phyloP scores from a whole-genome alignment of 2,797 vertebrate genomes.

The Corythornis leucogaster region DNA sequence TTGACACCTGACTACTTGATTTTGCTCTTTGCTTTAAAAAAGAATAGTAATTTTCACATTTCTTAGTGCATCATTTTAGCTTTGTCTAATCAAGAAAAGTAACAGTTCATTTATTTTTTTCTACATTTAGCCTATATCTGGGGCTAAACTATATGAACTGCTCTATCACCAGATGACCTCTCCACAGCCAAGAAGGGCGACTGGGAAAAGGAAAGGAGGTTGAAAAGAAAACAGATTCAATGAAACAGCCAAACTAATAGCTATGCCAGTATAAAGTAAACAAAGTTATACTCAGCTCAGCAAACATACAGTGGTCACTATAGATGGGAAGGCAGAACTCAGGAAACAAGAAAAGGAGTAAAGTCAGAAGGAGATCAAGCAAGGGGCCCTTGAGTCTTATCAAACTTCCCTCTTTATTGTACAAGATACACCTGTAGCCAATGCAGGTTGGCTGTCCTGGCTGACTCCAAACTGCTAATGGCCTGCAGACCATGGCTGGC shows the following conservation, averaged over 20 bases:
- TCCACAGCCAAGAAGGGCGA: not conserved
- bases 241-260: not conserved
- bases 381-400: too few relatives aligned
- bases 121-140: not conserved
- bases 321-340: not conserved
- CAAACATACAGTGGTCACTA: not conserved
- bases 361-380: not conserved
- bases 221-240: not conserved
- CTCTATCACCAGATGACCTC: not conserved
- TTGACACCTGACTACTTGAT: conserved; percentile 33
- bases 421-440: not conserved
- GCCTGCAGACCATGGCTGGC: not conserved
- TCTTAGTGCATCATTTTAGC: not conserved
- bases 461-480: not conserved
- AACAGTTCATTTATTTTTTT: not conserved
- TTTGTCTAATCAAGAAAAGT: conserved; percentile 31
- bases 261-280: not conserved
- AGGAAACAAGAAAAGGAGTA: not conserved
- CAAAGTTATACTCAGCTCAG: not conserved
- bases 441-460: not conserved
- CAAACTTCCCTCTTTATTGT: not conserved
- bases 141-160: not conserved
- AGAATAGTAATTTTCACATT: conserved; percentile 28
- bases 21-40: conserved; percentile 49
- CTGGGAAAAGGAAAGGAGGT: not conserved